Base-by-base conservation (phyloP, 2,888 invertebrate species). In the Melieria omissa region DNA sequence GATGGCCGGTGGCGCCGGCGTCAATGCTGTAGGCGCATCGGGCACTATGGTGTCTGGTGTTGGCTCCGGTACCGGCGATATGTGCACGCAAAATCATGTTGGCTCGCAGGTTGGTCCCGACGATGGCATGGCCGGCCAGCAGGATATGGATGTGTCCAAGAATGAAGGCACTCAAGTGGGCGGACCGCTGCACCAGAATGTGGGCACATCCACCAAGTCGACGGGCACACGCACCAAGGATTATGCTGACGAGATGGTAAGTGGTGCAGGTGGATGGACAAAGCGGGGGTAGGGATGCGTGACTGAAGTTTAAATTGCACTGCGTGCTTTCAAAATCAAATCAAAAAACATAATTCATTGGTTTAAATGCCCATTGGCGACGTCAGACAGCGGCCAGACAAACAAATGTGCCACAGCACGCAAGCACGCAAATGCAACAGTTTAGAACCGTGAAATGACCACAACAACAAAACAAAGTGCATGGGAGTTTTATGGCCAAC, bases 121-220 rank as follows among this genome's bases (percentile, higher is more conserved):
- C 85, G 77, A 85, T 84, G 78, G 79, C 44, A 87, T 75, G 88
- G 88, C 81, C 87, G 80, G 78, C 68, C 77, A 75, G 46, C 88
- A 81, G 76, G 80, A 88, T 88, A 81, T 91, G 88, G 91, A 91
- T 83, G 88, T 89, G 70, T 88, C 90, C 7, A 92, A 92, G 84
- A 94, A 93, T 0, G 95, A 95, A 85, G 94, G 94, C 1, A 94
- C 94, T 2, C 95, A 95, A 85, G 94, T 93, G 0, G 94, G 94
- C 12, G 94, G 93, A 3, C 80, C 93, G 0, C 86, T 94, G 67
- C 90, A 90, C 77, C 86, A 88, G 75, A 80, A 85, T 70, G 88
- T 88, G 55, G 88, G 89, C 47, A 88, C 89, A 52, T 90, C 91
- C 76, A 91, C 91, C 74, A 92, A 91, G 55, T 91, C 92, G 0